A percentile compares a stretch with the other conserved stretches of the same genome.
Evolutionary conservation across 2,888 invertebrate genomes (phyloP).

Genomic region (Chironomus tentans): DNA sequence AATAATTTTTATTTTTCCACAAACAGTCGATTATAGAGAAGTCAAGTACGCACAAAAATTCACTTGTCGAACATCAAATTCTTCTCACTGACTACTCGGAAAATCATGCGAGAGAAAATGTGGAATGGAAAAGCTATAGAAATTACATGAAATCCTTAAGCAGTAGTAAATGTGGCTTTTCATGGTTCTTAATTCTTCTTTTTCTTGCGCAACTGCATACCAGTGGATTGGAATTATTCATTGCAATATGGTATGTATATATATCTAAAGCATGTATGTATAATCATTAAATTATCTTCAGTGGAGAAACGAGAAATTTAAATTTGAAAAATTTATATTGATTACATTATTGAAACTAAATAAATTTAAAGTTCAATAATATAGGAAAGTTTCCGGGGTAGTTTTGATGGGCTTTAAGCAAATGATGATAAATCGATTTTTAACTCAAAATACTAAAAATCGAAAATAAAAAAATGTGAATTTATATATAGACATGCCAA

Average conservation of each 20-base stretch:
- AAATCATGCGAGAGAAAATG: conserved; percentile 23
- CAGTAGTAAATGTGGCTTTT: conserved; percentile 31
- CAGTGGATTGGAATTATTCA: conserved; percentile 39
- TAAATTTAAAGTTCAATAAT: too few species aligned
- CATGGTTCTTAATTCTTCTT: conserved; percentile 33
- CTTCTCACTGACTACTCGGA: conserved; percentile 26
- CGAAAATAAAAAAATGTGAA: background rate
- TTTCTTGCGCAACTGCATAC: conserved; percentile 35
- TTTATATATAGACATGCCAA: background rate
- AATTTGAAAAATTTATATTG: too few species aligned
- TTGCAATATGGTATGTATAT: conserved; percentile 37
- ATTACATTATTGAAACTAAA: too few species aligned
- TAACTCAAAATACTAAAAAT: background rate
- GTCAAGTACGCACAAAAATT: background rate
- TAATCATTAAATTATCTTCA: too few species aligned
- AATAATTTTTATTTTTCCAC: background rate
- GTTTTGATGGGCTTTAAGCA: background rate
- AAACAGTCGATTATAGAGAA: background rate
- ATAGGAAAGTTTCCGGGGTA: too few species aligned
- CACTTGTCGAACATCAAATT: background rate
- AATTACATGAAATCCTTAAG: conserved; percentile 36
- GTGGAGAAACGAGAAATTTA: too few species aligned
- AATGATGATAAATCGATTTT: background rate
- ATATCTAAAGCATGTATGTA: too few species aligned
- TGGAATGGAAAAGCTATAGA: conserved; percentile 30